phyloP scores from a whole-genome alignment of 2,113 vertebrate species.

The Passerina amoena region DNA sequence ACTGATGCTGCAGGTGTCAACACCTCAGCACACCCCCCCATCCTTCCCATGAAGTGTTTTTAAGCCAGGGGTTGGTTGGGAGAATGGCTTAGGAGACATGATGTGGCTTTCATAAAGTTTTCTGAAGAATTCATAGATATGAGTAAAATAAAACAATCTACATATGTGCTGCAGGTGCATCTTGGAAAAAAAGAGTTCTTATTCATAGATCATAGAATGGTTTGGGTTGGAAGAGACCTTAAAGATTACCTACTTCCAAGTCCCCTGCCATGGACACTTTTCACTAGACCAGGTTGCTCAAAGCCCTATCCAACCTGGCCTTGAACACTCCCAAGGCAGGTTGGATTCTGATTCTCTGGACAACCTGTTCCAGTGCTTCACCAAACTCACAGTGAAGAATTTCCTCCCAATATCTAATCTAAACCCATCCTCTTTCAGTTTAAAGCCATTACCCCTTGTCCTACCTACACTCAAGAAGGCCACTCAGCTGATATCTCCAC shows the following conservation, averaged over 20 bases:
- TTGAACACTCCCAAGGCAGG: neutral
- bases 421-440: neutral
- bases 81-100: neutral
- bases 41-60: neutral
- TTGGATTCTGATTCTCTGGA: neutral
- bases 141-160: neutral
- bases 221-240: neutral
- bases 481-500: neutral
- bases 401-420: neutral
- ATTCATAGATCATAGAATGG: neutral
- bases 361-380: neutral
- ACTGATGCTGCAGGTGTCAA: neutral
- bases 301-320: neutral
- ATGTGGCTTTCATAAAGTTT: neutral
- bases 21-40: neutral
- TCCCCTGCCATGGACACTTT: neutral
- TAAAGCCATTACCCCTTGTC: neutral
- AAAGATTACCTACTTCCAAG: neutral
- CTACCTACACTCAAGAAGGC: neutral
- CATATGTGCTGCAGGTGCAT: fast-evolving
- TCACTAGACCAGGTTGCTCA: neutral
- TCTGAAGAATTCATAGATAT: neutral
- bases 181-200: neutral
- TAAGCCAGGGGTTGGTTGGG: neutral
- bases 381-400: neutral